Evolutionary conservation across 2,797 vertebrate genomes (phyloP).

Genomic region (Diceros bicornis): DNA sequence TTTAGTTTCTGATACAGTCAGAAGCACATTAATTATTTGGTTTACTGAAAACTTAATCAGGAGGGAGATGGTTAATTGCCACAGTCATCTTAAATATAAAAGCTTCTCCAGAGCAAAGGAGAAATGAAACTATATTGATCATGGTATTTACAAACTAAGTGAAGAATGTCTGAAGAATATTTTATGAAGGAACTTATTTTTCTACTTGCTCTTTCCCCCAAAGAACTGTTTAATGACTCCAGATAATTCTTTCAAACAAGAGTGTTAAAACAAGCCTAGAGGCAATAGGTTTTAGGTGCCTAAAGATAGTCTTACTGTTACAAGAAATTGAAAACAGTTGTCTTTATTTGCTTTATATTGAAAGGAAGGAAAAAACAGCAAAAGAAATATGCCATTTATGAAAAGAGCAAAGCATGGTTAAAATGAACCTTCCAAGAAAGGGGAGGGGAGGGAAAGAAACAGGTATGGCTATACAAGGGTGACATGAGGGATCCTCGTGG

Average conservation of each 20-base stretch:
- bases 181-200: conserved; percentile 19
- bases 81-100: background rate
- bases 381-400: background rate
- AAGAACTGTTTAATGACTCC: background rate
- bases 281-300: background rate
- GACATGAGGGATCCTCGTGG: background rate
- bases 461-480: background rate
- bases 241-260: background rate
- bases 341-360: conserved; percentile 8
- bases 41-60: background rate
- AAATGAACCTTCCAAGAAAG: background rate
- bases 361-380: background rate
- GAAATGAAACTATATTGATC: background rate
- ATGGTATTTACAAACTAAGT: background rate
- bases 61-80: background rate
- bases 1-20: background rate
- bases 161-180: conserved; percentile 26
- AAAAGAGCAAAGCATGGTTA: background rate
- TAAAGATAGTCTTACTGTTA: background rate
- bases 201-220: background rate
- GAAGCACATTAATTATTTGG: background rate
- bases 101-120: background rate
- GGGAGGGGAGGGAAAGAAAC: background rate
- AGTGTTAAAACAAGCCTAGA: background rate
- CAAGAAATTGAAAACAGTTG: background rate